These are phyloP conservation scores for Chitala chitala DNA, from an alignment of 2,113 vertebrate genomes.

Conservation along the genomic window DNA sequence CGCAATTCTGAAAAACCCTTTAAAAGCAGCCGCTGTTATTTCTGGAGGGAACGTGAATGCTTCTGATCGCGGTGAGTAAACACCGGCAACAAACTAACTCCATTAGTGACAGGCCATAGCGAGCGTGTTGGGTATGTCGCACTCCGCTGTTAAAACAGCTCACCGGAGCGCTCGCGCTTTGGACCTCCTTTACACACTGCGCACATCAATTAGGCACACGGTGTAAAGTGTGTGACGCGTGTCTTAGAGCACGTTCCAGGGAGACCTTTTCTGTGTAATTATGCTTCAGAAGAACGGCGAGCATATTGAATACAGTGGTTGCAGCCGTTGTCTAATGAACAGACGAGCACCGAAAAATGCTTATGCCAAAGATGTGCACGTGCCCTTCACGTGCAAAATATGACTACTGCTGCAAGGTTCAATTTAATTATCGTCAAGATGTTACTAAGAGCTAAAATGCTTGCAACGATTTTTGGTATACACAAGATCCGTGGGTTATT, in stretches of 20 bases:
- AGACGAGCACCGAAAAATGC: background rate
- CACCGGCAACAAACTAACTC: slow-evolving; percentile 19
- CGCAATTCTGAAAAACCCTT: too few relatives aligned
- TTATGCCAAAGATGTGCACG: background rate
- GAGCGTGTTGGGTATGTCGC: slow-evolving; percentile 21
- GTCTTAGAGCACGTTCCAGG: background rate
- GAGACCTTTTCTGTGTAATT: background rate
- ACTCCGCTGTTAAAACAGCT: background rate
- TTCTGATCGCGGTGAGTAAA: slow-evolving; percentile 25
- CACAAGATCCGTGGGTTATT: background rate
- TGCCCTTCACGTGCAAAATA: background rate
- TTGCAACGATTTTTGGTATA: background rate
- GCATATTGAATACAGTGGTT: slow-evolving; percentile 16
- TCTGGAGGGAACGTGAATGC: slow-evolving; percentile 11
- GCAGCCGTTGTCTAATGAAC: background rate
- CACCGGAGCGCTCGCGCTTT: background rate
- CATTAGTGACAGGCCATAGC: slow-evolving; percentile 28
- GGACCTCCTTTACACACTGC: background rate
- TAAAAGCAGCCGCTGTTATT: too few relatives aligned
- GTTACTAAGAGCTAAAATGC: background rate
- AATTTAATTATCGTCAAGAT: slow-evolving; percentile 8
- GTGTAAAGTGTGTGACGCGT: slow-evolving; percentile 18
- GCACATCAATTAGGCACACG: background rate
- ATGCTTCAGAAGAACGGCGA: background rate
- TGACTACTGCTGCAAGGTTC: background rate